Evolutionary conservation across 2,888 invertebrate genomes (phyloP).

Genomic region (Taenaris catops): DNA sequence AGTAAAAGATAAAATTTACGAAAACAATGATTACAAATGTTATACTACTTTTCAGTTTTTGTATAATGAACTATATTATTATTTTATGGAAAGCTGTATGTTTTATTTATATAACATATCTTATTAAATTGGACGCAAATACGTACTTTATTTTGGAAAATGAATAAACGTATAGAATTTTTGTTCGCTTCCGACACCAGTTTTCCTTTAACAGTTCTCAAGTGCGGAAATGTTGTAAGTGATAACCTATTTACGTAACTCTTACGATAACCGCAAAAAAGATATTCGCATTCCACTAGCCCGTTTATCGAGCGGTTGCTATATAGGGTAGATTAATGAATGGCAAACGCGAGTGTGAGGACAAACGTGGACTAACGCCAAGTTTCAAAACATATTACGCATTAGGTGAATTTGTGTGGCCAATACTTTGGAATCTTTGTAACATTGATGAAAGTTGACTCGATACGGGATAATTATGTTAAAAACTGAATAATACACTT

Average conservation of each 20-base stretch:
- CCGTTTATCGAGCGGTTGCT: slow-evolving; percentile 54
- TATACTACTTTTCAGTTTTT: no score
- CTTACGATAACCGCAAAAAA: slow-evolving; percentile 42
- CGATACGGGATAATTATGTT: no score
- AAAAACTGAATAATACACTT: no score
- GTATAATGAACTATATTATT: no score
- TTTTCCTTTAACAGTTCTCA: background rate
- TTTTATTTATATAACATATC: no score
- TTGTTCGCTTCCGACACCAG: no score
- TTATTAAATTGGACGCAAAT: no score
- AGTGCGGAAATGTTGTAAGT: slow-evolving; percentile 5
- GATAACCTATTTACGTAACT: slow-evolving; percentile 41
- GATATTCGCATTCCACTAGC: slow-evolving; percentile 39
- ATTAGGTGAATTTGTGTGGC: slow-evolving; percentile 2
- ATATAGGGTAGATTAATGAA: slow-evolving; percentile 64
- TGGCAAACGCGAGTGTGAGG: slow-evolving; percentile 47
- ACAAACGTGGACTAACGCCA: slow-evolving; percentile 13
- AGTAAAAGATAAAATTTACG: no score
- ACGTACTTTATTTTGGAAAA: no score
- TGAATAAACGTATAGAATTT: no score
- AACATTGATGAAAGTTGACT: no score
- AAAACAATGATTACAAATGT: no score
- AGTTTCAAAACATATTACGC: slow-evolving; percentile 8
- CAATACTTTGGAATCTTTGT: slow-evolving; percentile 2
- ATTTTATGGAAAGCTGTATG: background rate